Evolutionary conservation across 2,888 invertebrate genomes (phyloP).

Genomic region (Stegana nigrithorax): DNA sequence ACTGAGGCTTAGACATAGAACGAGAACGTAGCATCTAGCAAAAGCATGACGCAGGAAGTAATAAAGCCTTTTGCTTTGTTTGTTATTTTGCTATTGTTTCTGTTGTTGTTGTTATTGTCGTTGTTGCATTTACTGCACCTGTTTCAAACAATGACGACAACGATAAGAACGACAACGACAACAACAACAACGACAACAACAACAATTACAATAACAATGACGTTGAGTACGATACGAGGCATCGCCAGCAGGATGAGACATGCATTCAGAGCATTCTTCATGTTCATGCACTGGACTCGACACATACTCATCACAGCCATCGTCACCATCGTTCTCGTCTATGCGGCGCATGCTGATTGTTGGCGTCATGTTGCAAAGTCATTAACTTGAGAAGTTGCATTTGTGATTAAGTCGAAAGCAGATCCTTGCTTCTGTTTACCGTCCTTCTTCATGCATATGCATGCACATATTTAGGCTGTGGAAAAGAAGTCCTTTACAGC

Average conservation of each 20-base stretch:
- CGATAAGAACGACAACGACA: constrained; percentile 17
- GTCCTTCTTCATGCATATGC: too few relatives aligned
- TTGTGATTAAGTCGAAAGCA: constrained; percentile 18
- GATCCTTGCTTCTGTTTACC: too few relatives aligned
- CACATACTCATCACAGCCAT: too few relatives aligned
- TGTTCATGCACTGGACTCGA: too few relatives aligned
- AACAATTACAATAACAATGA: too few relatives aligned
- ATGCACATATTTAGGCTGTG: not conserved
- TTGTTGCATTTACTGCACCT: constrained; percentile 8
- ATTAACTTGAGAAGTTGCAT: constrained; percentile 46
- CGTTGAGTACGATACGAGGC: too few relatives aligned
- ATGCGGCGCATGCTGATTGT: not conserved
- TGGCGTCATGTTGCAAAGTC: constrained; percentile 53
- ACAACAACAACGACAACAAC: constrained; percentile 29
- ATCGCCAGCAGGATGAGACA: too few relatives aligned
- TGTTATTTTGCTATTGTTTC: not conserved
- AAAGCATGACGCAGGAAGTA: constrained; percentile 39
- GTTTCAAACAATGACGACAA: constrained; percentile 16
- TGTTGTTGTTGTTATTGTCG: constrained; percentile 24
- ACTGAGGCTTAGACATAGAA: constrained; percentile 3
- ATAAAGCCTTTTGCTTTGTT: constrained; percentile 16
- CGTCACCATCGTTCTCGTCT: constrained; percentile 33
- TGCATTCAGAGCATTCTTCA: too few relatives aligned
- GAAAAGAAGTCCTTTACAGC: not conserved
- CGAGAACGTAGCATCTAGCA: constrained; percentile 25